Evolutionary conservation across 2,888 invertebrate genomes (phyloP), one percentile per base, ranked within the genome.

Genomic region (Diaprepes abbreviatus): DNA sequence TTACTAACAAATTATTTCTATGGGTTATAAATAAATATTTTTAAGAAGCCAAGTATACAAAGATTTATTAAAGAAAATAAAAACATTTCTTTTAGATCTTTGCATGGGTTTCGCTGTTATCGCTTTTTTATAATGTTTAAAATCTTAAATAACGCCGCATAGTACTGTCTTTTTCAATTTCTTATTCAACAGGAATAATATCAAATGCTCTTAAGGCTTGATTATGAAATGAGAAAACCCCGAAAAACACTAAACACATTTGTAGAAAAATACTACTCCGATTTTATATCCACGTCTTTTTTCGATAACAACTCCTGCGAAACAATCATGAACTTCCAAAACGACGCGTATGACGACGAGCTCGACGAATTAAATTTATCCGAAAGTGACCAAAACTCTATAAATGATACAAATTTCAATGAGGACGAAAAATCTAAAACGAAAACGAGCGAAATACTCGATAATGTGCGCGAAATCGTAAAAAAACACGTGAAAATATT

Each of bases 401-500:
- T 35, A 2, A 35, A 45, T n/a, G 24, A 50, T 7, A 16, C 14
- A 9, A 9, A 2, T 28, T 28, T 50, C 14, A 50, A 28, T 28
- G 14, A 28, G 3, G 10, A 14, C 21, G 24, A 50, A 28, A 28
- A 50, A 28, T 7, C 9, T 7, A 28, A 50, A 28, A 24, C 28
- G n/a, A 50, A 50, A 50, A 31, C 48, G 2, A 7, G 14, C 16
- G 45, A 45, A 24, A 45, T n/a, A 52, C 33, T 3, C 10, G 52
- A 33, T 6, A 48, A 16, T 9, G 16, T 16, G 24, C 16, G 35
- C 10, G 59, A 52, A 12, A 45, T 40, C 3, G 19, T 17, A 4
- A 68, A 63, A 50, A 68, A 58, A 31, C 58, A 58, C 24, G 63
- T 57, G 16, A 68, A 57, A 63, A 68, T 68, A 35, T 16, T 36